Percentiles rank a stretch among this genome's conserved stretches.
Conservation (phyloP, 2,113 vertebrate genomes). For the Junco hyemalis region DNA sequence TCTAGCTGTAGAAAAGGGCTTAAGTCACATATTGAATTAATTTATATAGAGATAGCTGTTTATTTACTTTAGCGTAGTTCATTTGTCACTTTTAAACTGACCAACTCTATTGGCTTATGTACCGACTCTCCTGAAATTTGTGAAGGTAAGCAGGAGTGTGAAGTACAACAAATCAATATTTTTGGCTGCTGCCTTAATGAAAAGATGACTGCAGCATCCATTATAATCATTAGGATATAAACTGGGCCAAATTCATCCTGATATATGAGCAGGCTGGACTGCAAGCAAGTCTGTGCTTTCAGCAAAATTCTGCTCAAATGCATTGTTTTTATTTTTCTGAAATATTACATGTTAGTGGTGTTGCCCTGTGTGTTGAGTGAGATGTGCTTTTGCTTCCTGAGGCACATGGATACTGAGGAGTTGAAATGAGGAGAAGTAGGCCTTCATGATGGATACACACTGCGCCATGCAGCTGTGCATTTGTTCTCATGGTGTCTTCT, state of each 20-base stretch:
- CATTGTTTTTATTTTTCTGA: neutral
- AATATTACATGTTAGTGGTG: neutral
- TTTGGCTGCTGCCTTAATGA: conserved; percentile 55
- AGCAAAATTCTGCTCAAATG: neutral
- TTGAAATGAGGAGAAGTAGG: neutral
- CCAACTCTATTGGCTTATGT: conserved; percentile 36
- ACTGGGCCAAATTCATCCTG: conserved; percentile 25
- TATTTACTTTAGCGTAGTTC: conserved; percentile 62
- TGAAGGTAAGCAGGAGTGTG: conserved; percentile 44
- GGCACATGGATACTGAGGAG: rapidly evolving
- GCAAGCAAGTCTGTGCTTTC: neutral
- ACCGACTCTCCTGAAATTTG: conserved; percentile 24
- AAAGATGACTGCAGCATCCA: conserved; percentile 41
- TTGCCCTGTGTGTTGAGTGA: neutral
- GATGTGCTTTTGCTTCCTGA: neutral
- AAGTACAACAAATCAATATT: conserved; percentile 56
- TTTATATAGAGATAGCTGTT: conserved; percentile 55
- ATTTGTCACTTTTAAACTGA: conserved; percentile 60
- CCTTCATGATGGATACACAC: neutral
- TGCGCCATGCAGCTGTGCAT: rapidly evolving
- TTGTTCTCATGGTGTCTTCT: neutral
- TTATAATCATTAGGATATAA: conserved; percentile 49
- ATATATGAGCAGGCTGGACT: neutral
- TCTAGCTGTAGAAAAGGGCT: conserved; percentile 48
- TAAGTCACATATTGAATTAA: conserved; percentile 61